phyloP scores from a whole-genome alignment of 2,797 vertebrate genomes.

The Lutra lutra region DNA sequence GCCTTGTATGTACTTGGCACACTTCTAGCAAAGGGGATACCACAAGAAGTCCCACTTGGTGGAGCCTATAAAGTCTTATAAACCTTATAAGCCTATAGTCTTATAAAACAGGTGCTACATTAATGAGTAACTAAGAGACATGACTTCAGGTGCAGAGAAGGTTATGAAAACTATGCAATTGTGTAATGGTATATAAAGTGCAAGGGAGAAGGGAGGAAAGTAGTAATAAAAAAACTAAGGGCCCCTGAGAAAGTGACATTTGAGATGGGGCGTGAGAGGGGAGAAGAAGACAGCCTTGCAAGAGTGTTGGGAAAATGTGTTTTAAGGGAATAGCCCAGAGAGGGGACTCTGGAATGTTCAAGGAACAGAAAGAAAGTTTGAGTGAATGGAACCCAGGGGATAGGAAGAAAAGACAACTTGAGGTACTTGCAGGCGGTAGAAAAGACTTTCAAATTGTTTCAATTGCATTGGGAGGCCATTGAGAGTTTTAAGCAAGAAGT shows the following conservation, averaged over 20 bases:
- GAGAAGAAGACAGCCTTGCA: not conserved
- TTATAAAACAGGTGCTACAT: not conserved
- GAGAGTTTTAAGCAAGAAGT: not conserved
- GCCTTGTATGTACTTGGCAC: not conserved
- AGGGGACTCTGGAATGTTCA: not conserved
- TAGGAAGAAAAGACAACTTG: not conserved
- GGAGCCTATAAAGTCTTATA: not conserved
- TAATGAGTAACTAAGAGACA: not conserved
- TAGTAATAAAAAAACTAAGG: not conserved
- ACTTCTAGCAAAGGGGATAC: not conserved
- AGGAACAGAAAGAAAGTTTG: not conserved
- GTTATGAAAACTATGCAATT: not conserved
- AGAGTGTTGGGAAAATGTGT: not conserved
- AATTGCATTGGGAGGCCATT: not conserved
- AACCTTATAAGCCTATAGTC: not conserved
- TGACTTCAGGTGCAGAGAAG: not conserved
- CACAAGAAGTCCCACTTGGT: not conserved
- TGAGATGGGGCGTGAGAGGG: not conserved
- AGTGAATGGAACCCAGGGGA: not conserved
- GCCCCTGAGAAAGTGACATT: not conserved
- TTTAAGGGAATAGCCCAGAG: not conserved
- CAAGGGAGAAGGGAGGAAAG: not conserved
- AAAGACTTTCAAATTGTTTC: not conserved
- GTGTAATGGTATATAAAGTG: not conserved
- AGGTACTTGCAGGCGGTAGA: not conserved